Conservation (phyloP, 1,140 invertebrate genomes). For the Oreohelix idahoensis region DNA sequence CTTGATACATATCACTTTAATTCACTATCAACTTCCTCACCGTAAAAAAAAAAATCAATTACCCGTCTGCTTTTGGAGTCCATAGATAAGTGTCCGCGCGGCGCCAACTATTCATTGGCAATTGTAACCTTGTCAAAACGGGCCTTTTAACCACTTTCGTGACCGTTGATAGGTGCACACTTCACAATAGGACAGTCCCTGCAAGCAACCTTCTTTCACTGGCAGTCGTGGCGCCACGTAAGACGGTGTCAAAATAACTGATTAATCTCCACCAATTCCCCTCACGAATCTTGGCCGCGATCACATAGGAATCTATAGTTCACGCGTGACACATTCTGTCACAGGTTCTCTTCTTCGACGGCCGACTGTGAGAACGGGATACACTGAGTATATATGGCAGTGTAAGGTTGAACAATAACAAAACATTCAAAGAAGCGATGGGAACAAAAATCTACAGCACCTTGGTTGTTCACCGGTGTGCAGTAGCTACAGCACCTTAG, state of each 20-base stretch:
- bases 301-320: too few species aligned
- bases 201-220: not conserved
- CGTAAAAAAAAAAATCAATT: not conserved
- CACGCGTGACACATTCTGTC: too few species aligned
- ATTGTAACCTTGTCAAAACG: not conserved
- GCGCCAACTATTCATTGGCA: not conserved
- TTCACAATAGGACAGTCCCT: not conserved
- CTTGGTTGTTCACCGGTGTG: too few species aligned
- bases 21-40: not conserved
- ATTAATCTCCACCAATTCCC: not conserved
- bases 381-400: too few species aligned
- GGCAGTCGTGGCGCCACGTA: not conserved
- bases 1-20: not conserved
- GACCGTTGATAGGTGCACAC: not conserved
- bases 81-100: not conserved
- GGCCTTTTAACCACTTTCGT: not conserved
- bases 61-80: not conserved
- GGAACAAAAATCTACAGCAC: too few species aligned
- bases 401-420: too few species aligned
- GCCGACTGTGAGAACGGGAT: too few species aligned
- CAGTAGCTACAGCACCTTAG: too few species aligned
- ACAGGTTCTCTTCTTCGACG: too few species aligned
- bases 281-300: too few species aligned
- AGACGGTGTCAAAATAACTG: slow-evolving; percentile 5
- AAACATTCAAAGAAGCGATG: too few species aligned